phyloP scores from a whole-genome alignment of 2,113 vertebrate genomes.

The Piprites chloris region DNA sequence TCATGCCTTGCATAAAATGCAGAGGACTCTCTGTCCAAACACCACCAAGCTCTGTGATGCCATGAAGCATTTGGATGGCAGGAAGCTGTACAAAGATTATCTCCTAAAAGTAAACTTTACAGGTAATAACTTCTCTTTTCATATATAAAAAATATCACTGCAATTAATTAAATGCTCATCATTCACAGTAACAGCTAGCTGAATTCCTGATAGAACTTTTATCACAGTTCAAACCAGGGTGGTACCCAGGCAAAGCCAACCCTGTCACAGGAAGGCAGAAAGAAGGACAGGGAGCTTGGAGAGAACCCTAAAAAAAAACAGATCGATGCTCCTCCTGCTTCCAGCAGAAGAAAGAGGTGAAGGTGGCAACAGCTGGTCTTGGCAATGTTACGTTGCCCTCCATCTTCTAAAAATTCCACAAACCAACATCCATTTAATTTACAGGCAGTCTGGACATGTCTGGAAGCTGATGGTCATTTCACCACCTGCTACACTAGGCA shows the following conservation, averaged over 20 bases:
- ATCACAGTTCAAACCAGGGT: neutral
- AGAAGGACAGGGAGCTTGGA: neutral
- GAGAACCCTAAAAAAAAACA: neutral
- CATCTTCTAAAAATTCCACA: neutral
- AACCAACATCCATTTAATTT: neutral
- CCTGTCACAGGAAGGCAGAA: neutral
- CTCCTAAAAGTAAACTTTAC: constrained; percentile 95
- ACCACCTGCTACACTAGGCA: neutral
- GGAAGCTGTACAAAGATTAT: constrained; percentile 91
- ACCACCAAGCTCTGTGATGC: constrained; percentile 92
- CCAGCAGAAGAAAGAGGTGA: neutral
- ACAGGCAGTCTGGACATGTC: neutral
- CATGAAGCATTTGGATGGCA: constrained; percentile 92
- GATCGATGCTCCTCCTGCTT: neutral
- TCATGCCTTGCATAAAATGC: constrained; percentile 92
- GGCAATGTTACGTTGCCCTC: neutral
- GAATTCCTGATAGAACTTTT: neutral
- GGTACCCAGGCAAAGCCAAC: neutral
- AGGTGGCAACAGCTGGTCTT: neutral
- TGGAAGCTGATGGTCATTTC: neutral
- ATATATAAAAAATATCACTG: neutral
- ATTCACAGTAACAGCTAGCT: neutral
- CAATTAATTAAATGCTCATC: neutral
- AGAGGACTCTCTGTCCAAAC: constrained; percentile 89
- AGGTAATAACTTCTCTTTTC: constrained; percentile 76